These are phyloP conservation scores for Malaclemys terrapin DNA, from an alignment of 2,113 vertebrate genomes.

Conservation along the genomic window DNA sequence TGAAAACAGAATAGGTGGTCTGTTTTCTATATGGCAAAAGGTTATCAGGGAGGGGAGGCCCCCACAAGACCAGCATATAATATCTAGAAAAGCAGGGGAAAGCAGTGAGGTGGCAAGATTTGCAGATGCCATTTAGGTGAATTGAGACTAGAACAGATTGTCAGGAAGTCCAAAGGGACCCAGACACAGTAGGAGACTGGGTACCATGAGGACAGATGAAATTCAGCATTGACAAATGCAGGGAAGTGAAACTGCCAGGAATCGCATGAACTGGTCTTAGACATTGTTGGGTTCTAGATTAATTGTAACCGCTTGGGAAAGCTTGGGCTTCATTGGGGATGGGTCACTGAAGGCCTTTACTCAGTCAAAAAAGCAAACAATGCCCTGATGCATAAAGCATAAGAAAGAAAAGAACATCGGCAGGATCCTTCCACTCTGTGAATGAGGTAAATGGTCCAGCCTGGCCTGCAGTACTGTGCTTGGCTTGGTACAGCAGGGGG, in stretches of 20 bases:
- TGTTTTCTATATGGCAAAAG: background rate
- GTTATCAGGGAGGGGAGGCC: background rate
- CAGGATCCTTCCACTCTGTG: background rate
- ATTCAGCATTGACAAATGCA: background rate
- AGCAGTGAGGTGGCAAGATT: background rate
- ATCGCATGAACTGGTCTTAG: background rate
- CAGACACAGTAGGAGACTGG: background rate
- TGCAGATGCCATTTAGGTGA: background rate
- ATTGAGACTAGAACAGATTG: background rate
- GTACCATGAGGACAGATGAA: background rate
- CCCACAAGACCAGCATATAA: background rate
- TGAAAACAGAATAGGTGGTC: background rate
- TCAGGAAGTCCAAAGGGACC: background rate
- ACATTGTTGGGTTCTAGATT: background rate
- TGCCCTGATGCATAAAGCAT: background rate
- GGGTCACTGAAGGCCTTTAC: background rate
- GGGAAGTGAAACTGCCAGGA: background rate
- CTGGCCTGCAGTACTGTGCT: background rate
- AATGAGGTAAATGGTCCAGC: background rate
- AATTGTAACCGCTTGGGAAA: background rate
- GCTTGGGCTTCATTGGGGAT: background rate
- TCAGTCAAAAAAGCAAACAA: background rate
- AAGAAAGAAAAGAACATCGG: background rate
- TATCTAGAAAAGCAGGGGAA: background rate
- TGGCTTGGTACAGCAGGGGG: background rate